Base-by-base conservation (phyloP, 2,113 vertebrate genomes). In the Nesogale talazaci region DNA sequence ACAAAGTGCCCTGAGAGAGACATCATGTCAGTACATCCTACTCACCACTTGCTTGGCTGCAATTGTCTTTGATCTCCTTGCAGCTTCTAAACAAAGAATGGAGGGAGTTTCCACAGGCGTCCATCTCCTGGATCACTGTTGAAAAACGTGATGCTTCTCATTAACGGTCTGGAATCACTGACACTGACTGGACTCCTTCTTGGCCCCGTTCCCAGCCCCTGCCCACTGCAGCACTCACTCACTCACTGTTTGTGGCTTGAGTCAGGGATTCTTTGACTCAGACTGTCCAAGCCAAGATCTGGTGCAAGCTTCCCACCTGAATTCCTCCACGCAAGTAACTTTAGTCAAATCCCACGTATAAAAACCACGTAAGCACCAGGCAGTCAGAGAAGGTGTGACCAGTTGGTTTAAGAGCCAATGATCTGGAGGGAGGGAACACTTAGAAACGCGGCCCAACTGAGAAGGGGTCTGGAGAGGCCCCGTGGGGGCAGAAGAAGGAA, bases 71-170 rank as follows among this genome's bases (percentile, higher is more conserved):
- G n/a, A 94, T 84, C 52, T 93, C 92, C 17, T 75, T 86, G 78
- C 90, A 93, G 74, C 82, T 96, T 59, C 27, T 1, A 40, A 67
- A 61, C 2, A 67, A 29, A 1, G 34, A 23, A 38, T 52, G 27
- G 22, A 31, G 7, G 4, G 11, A 70, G 23, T 20, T n/a, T 3
- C 40, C 22, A n/a, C 61, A 89, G 36, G 2, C 4, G 10, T 20
- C 0, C 0, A 8, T 4, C 19, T 36, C 23, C 74, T 3, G 38
- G 4, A 17, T 5, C 22, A 0, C 34, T 17, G 57, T 14, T 27
- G 10, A 23, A 84, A 40, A 14, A 38, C 7, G 3, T 2, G 65
- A 84, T 88, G 14, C 14, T 65, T 83, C 57, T 65, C 34, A 4
- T 78, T 34, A 91, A 19, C 3, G 38, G 20, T n/a, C 36, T 75